Conservation (phyloP, 1,140 invertebrate genomes). For the Drosophila sucinea region DNA sequence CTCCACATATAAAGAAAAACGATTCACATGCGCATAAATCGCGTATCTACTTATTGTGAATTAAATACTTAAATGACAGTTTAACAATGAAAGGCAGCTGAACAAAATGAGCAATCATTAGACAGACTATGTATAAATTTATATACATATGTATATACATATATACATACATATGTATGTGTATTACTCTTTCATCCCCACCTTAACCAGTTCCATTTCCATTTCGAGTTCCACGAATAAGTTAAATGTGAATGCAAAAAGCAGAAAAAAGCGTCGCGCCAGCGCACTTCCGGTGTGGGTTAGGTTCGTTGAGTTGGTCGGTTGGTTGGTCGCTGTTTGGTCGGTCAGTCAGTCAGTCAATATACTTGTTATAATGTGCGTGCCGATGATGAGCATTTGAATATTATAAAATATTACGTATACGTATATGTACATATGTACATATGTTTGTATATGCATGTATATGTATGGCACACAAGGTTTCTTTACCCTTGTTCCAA, state of each 20-base stretch:
- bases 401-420: constrained; percentile 51
- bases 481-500: not conserved
- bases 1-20: constrained; percentile 49
- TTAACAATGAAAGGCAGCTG: constrained; percentile 49
- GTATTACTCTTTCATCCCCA: constrained; percentile 11
- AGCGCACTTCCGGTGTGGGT: constrained; percentile 59
- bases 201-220: constrained; percentile 29
- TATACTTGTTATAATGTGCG: constrained; percentile 71
- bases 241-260: constrained; percentile 64
- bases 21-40: constrained; percentile 46
- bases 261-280: constrained; percentile 35
- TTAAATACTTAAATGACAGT: constrained; percentile 45
- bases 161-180: not conserved
- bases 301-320: constrained; percentile 10
- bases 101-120: constrained; percentile 75
- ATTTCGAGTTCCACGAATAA: constrained; percentile 56
- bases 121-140: constrained; percentile 20
- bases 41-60: constrained; percentile 35
- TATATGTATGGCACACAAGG: no score
- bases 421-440: constrained; percentile 3
- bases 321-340: constrained; percentile 18
- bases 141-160: not conserved
- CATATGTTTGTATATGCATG: not conserved
- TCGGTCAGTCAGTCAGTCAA: constrained; percentile 39
- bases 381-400: constrained; percentile 53